These are phyloP conservation scores for Iselma pallidipennis DNA, from an alignment of 2,888 invertebrate species.

Conservation along the genomic window DNA sequence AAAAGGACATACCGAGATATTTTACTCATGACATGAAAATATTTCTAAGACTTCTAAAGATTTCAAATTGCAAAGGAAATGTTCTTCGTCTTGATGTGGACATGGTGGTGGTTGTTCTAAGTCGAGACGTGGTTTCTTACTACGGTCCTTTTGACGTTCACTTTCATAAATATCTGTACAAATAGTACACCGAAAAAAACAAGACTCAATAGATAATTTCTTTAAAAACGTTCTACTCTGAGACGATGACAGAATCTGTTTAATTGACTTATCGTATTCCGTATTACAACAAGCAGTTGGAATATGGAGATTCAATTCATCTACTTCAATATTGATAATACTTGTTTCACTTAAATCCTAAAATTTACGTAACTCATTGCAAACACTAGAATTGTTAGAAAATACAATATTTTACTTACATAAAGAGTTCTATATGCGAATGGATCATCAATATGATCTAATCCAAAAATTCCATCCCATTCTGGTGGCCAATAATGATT, in stretches of 20 bases:
- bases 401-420: no score
- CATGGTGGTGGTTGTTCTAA: not conserved
- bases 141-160: not conserved
- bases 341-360: not conserved
- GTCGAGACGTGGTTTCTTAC: not conserved
- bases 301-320: not conserved
- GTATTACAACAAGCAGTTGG: not conserved
- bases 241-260: not conserved
- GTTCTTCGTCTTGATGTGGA: not conserved
- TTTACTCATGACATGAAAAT: not conserved
- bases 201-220: not conserved
- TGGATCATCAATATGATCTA: no score
- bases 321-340: not conserved
- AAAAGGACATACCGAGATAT: not conserved
- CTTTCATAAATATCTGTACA: not conserved
- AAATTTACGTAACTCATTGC: no score
- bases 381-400: no score
- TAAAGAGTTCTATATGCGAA: no score
- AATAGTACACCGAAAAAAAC: not conserved
- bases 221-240: not conserved
- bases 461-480: no score
- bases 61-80: not conserved
- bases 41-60: not conserved
- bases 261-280: not conserved
- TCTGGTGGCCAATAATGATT: no score